A percentile compares a stretch with the other conserved stretches of the same genome.
Conservation (phyloP, 2,113 vertebrate species). For the Ammospiza nelsoni region DNA sequence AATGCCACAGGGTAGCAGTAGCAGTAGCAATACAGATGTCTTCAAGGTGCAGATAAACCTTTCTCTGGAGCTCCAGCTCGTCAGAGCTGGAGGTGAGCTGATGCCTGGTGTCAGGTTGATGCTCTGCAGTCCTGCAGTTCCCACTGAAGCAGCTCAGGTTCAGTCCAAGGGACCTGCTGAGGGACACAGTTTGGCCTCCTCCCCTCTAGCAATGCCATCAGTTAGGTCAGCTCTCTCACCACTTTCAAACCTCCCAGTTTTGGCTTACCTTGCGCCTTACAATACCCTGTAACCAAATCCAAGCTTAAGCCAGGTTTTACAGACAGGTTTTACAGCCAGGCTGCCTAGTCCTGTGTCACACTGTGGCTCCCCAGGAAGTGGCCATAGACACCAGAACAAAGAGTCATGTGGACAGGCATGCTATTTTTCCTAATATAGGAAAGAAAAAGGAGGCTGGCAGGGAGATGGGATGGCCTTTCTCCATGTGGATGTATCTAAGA, state of each 20-base stretch:
- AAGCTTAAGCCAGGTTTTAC: neutral
- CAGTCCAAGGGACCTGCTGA: neutral
- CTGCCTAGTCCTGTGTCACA: neutral
- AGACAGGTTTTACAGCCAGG: neutral
- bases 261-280: neutral
- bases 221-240: neutral
- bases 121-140: neutral
- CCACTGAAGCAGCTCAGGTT: neutral
- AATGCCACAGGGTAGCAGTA: neutral
- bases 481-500: neutral
- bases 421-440: accelerated
- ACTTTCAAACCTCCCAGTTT: neutral
- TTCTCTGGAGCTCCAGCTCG: neutral
- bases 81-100: neutral
- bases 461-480: neutral
- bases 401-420: neutral
- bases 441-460: neutral
- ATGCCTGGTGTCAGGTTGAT: neutral
- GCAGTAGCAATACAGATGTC: neutral
- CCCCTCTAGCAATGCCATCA: accelerated
- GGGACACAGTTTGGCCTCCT: neutral
- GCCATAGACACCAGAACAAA: neutral
- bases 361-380: neutral
- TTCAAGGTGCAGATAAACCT: neutral
- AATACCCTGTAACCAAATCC: neutral